A percentile compares a stretch with the other conserved stretches of the same genome.
Evolutionary conservation across 2,797 vertebrate genomes (phyloP).

Genomic region (Sebastes nivosus): DNA sequence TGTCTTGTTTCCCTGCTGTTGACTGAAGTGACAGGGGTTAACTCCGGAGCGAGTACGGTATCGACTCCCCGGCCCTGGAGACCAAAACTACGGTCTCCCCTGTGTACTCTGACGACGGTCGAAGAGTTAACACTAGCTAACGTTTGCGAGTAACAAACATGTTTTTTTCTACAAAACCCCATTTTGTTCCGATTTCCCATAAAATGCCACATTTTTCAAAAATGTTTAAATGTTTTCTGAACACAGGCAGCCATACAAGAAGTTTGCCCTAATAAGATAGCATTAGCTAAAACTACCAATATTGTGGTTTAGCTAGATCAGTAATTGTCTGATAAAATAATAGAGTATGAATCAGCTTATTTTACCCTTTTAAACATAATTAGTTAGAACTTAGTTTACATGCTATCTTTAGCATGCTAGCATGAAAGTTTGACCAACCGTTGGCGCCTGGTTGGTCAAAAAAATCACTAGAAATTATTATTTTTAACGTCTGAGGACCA

Average conservation of each 20-base stretch:
- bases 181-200: not conserved
- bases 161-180: not conserved
- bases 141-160: not conserved
- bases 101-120: too few relatives aligned
- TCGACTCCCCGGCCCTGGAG: too few relatives aligned
- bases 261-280: not conserved
- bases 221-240: not conserved
- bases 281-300: not conserved
- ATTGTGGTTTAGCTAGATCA: too few relatives aligned
- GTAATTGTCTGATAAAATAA: not conserved
- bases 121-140: too few relatives aligned
- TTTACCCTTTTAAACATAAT: not conserved
- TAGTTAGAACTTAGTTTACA: too few relatives aligned
- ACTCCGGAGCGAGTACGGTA: too few relatives aligned
- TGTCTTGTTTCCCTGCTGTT: too few relatives aligned
- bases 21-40: too few relatives aligned
- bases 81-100: accelerated
- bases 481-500: not conserved
- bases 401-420: not conserved
- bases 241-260: not conserved
- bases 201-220: not conserved
- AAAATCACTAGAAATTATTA: not conserved
- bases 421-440: not conserved
- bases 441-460: not conserved
- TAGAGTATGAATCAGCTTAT: not conserved